These are phyloP conservation scores for Trichonephila clavipes DNA, from an alignment of 1,140 invertebrate species.

Conservation along the genomic window DNA sequence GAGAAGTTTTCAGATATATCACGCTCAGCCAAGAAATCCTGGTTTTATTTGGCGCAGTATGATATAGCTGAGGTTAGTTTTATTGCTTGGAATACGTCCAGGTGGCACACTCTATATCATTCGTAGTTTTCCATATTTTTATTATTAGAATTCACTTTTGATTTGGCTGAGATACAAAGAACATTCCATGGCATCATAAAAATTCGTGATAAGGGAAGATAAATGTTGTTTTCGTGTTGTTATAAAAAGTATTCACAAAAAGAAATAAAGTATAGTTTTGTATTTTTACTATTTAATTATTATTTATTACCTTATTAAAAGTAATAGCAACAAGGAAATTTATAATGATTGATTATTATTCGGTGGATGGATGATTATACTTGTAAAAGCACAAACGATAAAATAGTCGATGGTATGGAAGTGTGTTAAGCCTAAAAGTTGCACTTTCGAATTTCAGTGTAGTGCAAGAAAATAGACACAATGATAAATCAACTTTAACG, in stretches of 20 bases:
- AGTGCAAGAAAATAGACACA: too few species aligned
- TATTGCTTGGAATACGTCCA: constrained; percentile 15
- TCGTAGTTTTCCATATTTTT: constrained; percentile 4
- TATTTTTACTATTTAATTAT: too few species aligned
- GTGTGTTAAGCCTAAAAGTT: too few species aligned
- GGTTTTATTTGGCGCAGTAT: neutral
- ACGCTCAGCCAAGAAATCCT: neutral
- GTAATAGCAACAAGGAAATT: too few species aligned
- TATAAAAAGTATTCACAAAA: neutral
- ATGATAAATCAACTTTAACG: too few species aligned
- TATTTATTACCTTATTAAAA: too few species aligned
- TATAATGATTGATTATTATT: too few species aligned
- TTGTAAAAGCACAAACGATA: too few species aligned
- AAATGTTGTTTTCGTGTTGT: neutral
- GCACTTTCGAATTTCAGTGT: too few species aligned
- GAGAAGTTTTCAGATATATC: neutral
- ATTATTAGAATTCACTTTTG: neutral
- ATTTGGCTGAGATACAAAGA: neutral
- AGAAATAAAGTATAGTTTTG: neutral
- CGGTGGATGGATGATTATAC: too few species aligned
- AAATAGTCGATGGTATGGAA: too few species aligned
- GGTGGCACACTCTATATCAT: neutral
- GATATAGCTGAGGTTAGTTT: constrained; percentile 18
- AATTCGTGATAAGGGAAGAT: neutral
- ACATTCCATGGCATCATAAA: neutral